Evolutionary conservation across 2,888 invertebrate species (phyloP).

Genomic region (Torymus texanus): DNA sequence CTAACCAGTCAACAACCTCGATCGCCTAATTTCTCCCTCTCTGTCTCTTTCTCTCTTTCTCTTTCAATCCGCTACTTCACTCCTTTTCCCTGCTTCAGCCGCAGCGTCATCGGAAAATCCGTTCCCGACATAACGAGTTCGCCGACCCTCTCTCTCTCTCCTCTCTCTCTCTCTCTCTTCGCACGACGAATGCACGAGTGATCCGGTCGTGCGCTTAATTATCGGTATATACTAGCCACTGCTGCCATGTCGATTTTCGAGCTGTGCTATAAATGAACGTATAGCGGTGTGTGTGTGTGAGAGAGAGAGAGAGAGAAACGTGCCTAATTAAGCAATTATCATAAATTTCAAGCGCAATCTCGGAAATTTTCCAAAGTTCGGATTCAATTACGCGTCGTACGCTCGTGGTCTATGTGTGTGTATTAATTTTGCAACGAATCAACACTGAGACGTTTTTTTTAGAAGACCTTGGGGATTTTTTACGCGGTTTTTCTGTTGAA

Average conservation of each 20-base stretch:
- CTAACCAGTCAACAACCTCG: too few relatives aligned
- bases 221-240: conserved; percentile 6
- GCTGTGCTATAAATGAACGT: conserved; percentile 27
- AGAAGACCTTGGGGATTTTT: too few relatives aligned
- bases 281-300: conserved; percentile 11
- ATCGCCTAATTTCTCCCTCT: too few relatives aligned
- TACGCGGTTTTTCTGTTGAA: too few relatives aligned
- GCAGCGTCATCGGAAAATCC: conserved; percentile 23
- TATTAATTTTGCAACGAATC: too few relatives aligned
- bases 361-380: conserved; percentile 23
- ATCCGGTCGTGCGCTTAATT: conserved; percentile 31
- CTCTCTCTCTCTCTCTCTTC: background rate
- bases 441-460: too few relatives aligned
- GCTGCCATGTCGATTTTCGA: conserved; percentile 22
- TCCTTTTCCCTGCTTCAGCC: too few relatives aligned
- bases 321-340: conserved; percentile 46
- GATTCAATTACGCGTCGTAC: too few relatives aligned
- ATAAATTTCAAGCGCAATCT: conserved; percentile 36
- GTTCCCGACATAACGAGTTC: background rate
- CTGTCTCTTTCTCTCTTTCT: too few relatives aligned
- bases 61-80: too few relatives aligned
- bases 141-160: background rate
- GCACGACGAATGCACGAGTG: background rate
- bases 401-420: too few relatives aligned
- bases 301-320: background rate